phyloP scores from a whole-genome alignment of 1,140 invertebrate genomes.

The Acyrthosiphon pisum region DNA sequence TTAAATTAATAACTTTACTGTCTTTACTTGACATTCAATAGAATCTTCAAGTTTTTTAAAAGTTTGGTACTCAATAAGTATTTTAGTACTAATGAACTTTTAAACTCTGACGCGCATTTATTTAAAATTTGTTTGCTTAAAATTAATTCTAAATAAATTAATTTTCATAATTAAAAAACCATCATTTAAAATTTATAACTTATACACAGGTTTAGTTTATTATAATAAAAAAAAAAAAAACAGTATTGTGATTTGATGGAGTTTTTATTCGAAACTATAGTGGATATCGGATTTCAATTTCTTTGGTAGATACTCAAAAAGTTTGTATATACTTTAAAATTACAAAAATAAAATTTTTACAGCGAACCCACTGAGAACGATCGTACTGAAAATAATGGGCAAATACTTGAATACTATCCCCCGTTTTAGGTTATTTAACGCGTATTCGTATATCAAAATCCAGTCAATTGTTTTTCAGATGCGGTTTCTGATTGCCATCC shows the following conservation, averaged over 20 bases:
- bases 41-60: neutral
- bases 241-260: neutral
- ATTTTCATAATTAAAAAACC: neutral
- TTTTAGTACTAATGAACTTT: neutral
- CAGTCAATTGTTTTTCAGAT: neutral
- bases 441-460: neutral
- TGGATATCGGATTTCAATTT: neutral
- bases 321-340: neutral
- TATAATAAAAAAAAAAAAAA: too few species aligned
- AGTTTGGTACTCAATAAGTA: neutral
- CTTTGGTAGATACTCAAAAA: neutral
- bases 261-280: neutral
- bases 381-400: neutral
- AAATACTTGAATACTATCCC: neutral
- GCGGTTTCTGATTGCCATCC: neutral
- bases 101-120: neutral
- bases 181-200: neutral
- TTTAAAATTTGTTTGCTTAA: constrained; percentile 2
- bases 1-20: constrained; percentile 22
- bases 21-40: constrained; percentile 8
- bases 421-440: neutral
- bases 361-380: neutral
- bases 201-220: neutral
- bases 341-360: neutral
- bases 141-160: neutral